A percentile compares a stretch with the other conserved stretches of the same genome.
Conservation (phyloP, 2,888 invertebrate genomes). For the Athalia rosae region DNA sequence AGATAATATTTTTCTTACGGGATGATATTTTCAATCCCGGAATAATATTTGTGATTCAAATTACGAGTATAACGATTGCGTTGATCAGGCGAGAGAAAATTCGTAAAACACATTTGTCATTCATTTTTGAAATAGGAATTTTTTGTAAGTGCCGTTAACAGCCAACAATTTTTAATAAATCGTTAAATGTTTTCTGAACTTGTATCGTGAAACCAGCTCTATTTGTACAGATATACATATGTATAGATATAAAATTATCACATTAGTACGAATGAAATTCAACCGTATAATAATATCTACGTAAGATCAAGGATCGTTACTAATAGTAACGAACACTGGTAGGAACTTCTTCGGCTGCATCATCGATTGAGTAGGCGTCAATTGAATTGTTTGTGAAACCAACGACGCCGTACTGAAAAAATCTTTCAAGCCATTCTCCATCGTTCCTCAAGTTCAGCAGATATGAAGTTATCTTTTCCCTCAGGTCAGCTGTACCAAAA, state of each 20-base stretch:
- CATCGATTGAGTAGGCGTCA: conserved; percentile 55
- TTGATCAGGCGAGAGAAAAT: too few relatives aligned
- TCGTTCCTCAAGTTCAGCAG: conserved; percentile 56
- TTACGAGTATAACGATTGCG: too few relatives aligned
- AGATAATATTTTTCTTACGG: too few relatives aligned
- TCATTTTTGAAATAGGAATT: too few relatives aligned
- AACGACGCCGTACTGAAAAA: conserved; percentile 59
- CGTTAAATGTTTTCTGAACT: too few relatives aligned
- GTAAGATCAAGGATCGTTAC: conserved; percentile 9
- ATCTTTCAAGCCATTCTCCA: conserved; percentile 59
- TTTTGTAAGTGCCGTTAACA: too few relatives aligned
- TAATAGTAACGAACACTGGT: conserved; percentile 64
- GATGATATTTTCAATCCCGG: too few relatives aligned
- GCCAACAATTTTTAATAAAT: too few relatives aligned
- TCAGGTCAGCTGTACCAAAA: conserved; percentile 48
- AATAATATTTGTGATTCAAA: too few relatives aligned
- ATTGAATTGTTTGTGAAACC: conserved; percentile 61
- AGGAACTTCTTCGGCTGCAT: conserved; percentile 57
- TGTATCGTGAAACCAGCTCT: too few relatives aligned
- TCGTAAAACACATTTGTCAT: too few relatives aligned
- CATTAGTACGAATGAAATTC: neutral
- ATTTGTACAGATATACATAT: too few relatives aligned
- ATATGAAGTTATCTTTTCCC: conserved; percentile 58
- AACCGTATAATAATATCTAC: neutral
- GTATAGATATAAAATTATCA: neutral